Evolutionary conservation across 2,797 vertebrate species (phyloP), one percentile per base, ranked within the genome.

Genomic region (Myripristis murdjan): DNA sequence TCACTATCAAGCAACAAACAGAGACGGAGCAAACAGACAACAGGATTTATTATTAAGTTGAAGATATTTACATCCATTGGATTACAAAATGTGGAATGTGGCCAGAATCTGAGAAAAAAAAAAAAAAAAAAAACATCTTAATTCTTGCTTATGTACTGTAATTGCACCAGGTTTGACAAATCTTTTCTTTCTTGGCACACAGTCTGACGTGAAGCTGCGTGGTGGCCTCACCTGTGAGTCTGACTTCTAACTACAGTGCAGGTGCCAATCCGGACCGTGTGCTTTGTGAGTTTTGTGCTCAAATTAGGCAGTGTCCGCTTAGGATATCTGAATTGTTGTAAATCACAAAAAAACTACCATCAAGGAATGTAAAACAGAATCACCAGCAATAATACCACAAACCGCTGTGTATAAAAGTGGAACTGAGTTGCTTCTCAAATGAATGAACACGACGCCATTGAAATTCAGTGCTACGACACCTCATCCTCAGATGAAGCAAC

Each of bases 41-140:
- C 28, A 82, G 66, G 60, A 77, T 87, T 92, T 90, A 87, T 91
- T 90, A 75, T 79, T 73, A 83, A 81, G 64, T 79, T 43, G 43
- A 62, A 33, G 22, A 6, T 89, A 92, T 89, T 91, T 91, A 93
- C 90, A 92, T 78, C 74, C 77, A 54, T 82, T 81, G 62, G 28
- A 71, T 89, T 91, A 90, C 65, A 92, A 93, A 93, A 93, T 47
- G 57, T 90, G 87, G 89, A 92, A 88, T 89, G 89, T 89, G 77
- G 64, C 68, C 70, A 75, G 74, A 83, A 75, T 75, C 47, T 20
- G 67, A 75, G 78, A 65, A n/a, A 65, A n/a, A n/a, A n/a, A n/a
- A n/a, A n/a, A n/a, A n/a, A n/a, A n/a, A n/a, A n/a, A n/a, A n/a
- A 68, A 77, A 74, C 24, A 2, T 4, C 11, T 6, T 70, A 62